Base-by-base conservation (phyloP, 2,113 vertebrate species). In the Oryzias woworae region DNA sequence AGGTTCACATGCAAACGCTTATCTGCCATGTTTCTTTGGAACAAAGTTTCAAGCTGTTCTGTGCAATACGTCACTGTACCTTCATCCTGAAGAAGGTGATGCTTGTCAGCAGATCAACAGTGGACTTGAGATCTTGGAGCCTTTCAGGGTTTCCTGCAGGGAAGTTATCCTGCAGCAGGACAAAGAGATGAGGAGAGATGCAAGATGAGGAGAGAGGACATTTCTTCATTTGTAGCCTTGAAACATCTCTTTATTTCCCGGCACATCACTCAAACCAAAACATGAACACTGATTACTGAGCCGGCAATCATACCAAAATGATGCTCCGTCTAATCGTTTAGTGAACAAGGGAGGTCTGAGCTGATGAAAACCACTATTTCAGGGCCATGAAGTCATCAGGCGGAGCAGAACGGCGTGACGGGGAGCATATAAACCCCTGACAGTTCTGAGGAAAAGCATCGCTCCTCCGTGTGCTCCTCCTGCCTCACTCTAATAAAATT, bases 11-110 rank as follows among this genome's bases (percentile, higher is more conserved):
- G 36, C 36, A 36, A 36, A 36, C 36, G 7, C 36, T 36, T 10
- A 36, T 36, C 36, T 36, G 36, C 36, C 36, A 36, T 36, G 36
- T 36, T 13, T 36, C 10, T 36, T 1, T 10, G 36, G 36, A 36
- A 36, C 36, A 12, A 36, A 36, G 26, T 28, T 28, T 28, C 26
- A 28, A 1, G 10, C 7, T 1, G 36, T 36, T 36, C 10, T 36
- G 36, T 36, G 2, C 53, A 13, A 61, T 28, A 41, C 18, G 53
- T 24, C 44, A 68, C 10, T 14, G 23, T 93, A 98, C 97, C 96
- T 99, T 99, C 96, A 99, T 95, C 65, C 97, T 93, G 82, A 99
- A 99, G 89, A 99, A 99, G 0, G 97, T 94, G 83, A 99, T 98
- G 86, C 97, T 99, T 59, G 97, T 98, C 65, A 99, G 90, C 46